phyloP scores from a whole-genome alignment of 2,797 vertebrate species.

The Mallotus villosus region DNA sequence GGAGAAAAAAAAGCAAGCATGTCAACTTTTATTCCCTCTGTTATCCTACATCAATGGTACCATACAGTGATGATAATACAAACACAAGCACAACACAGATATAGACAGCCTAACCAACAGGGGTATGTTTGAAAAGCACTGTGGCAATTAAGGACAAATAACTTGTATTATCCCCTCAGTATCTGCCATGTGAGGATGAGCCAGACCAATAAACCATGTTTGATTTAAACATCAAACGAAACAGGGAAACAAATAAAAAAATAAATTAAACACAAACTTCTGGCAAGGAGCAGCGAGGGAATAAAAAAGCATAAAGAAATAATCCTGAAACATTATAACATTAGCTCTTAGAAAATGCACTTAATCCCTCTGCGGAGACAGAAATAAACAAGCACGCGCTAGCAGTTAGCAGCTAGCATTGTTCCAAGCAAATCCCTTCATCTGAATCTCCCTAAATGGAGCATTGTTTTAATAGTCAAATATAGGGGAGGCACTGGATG shows the following conservation, averaged over 20 bases:
- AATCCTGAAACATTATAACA: conserved; percentile 74
- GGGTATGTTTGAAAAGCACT: conserved; percentile 67
- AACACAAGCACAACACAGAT: conserved; percentile 70
- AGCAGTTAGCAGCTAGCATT: conserved; percentile 68
- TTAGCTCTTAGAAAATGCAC: conserved; percentile 77
- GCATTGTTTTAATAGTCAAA: conserved; percentile 79
- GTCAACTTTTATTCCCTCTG: conserved; percentile 80
- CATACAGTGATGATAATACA: conserved; percentile 73
- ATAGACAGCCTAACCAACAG: conserved; percentile 59
- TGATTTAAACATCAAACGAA: conserved; percentile 75
- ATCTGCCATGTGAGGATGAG: conserved; percentile 58
- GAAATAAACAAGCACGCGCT: conserved; percentile 70
- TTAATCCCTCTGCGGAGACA: conserved; percentile 79
- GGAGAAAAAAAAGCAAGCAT: conserved; percentile 63
- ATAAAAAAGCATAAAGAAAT: conserved; percentile 57
- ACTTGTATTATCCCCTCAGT: conserved; percentile 62
- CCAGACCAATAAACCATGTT: conserved; percentile 74
- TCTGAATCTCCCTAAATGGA: conserved; percentile 71
- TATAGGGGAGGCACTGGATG: conserved; percentile 69
- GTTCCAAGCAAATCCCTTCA: conserved; percentile 78
- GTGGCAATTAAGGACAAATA: conserved; percentile 81
- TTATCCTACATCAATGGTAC: conserved; percentile 79
- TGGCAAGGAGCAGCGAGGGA: conserved; percentile 35
- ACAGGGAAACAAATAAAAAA: conserved; percentile 42
- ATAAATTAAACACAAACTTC: conserved; percentile 23